Evolutionary conservation across 1,140 invertebrate species (phyloP).

Genomic region (Tetraneura akinire): DNA sequence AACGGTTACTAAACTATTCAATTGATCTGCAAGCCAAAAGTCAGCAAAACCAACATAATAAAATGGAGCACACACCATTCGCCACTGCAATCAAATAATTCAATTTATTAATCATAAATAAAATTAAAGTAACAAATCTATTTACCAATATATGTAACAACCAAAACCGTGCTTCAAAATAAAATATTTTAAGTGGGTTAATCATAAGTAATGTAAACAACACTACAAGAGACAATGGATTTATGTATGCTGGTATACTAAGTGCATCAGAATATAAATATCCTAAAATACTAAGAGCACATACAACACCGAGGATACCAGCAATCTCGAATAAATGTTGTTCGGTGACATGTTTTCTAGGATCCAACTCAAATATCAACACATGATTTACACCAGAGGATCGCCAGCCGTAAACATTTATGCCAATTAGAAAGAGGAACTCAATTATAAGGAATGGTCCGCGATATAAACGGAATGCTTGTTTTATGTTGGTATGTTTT

Average conservation of each 20-base stretch:
- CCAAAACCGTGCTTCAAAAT: constrained; percentile 76
- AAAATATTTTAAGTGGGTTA: constrained; percentile 78
- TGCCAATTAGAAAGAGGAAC: constrained; percentile 82
- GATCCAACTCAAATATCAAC: constrained; percentile 90
- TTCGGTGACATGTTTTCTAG: constrained; percentile 81
- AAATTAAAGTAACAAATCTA: constrained; percentile 18
- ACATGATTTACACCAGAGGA: constrained; percentile 90
- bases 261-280: constrained; percentile 72
- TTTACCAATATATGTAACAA: constrained; percentile 60
- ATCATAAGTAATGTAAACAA: constrained; percentile 75
- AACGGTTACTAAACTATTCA: constrained; percentile 77
- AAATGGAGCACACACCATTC: constrained; percentile 79
- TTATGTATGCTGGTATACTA: constrained; percentile 75
- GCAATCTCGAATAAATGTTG: constrained; percentile 86
- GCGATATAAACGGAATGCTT: constrained; percentile 73
- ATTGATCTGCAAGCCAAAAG: constrained; percentile 92
- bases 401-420: constrained; percentile 89
- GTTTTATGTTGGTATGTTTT: constrained; percentile 60
- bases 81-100: constrained; percentile 59
- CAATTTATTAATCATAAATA: background rate
- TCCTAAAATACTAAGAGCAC: constrained; percentile 71
- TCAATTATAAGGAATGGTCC: constrained; percentile 80
- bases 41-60: constrained; percentile 86
- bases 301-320: constrained; percentile 80
- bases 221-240: constrained; percentile 72